Conservation (phyloP, 1,140 invertebrate species). For the Laupala kohalensis region DNA sequence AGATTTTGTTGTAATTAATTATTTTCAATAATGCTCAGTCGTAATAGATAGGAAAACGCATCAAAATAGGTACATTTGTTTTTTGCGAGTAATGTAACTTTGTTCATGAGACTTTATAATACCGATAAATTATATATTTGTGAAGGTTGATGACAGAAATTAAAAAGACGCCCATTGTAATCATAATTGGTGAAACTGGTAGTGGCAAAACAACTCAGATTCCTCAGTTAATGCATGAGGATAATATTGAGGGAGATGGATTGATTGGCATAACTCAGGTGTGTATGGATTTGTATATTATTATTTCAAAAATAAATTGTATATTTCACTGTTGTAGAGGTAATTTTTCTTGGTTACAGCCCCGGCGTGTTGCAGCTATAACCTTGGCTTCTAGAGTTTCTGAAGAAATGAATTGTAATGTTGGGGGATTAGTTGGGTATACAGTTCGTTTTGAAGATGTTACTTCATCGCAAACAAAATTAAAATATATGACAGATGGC, state of each 20-base stretch:
- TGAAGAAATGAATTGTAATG: slow-evolving; percentile 45
- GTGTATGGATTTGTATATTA: slow-evolving; percentile 9
- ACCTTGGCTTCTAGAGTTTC: slow-evolving; percentile 80
- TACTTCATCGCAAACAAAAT: slow-evolving; percentile 58
- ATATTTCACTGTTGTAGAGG: not conserved
- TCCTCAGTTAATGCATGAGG: slow-evolving; percentile 59
- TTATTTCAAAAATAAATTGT: not conserved
- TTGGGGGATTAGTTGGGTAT: slow-evolving; percentile 77
- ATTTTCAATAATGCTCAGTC: not conserved
- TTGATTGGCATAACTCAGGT: slow-evolving; percentile 66
- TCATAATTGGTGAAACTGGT: slow-evolving; percentile 81
- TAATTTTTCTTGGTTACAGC: slow-evolving; percentile 35
- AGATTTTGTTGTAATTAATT: not conserved
- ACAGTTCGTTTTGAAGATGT: slow-evolving; percentile 86
- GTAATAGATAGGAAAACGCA: not conserved
- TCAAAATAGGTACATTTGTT: not conserved
- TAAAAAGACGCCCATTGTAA: slow-evolving; percentile 40
- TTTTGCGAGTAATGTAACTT: not conserved
- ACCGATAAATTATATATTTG: slow-evolving; percentile 15
- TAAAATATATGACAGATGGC: slow-evolving; percentile 88
- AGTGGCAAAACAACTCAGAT: slow-evolving; percentile 87
- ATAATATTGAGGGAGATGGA: slow-evolving; percentile 37
- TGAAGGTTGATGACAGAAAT: slow-evolving; percentile 42
- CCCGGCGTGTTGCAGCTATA: slow-evolving; percentile 82
- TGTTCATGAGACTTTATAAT: not conserved